Conservation (phyloP, 2,113 vertebrate species). For the Seriola rivoliana region DNA sequence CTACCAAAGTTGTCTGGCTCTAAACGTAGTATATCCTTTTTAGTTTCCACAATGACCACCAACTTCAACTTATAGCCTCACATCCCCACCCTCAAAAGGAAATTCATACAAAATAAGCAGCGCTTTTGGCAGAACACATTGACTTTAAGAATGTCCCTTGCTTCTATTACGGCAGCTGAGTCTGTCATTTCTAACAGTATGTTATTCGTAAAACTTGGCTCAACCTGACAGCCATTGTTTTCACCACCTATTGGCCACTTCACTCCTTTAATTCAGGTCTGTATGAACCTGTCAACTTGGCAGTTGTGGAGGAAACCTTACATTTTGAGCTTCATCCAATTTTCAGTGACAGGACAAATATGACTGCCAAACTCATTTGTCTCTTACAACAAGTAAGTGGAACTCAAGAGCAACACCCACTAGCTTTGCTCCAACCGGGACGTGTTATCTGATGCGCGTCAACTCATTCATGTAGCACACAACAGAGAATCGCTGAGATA, state of each 20-base stretch:
- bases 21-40: neutral
- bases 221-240: conserved; percentile 14
- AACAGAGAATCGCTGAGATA: neutral
- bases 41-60: neutral
- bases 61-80: neutral
- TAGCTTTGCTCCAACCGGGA: too few species aligned
- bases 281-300: conserved; percentile 1
- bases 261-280: neutral
- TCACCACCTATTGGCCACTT: conserved; percentile 14
- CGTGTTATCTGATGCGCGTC: neutral
- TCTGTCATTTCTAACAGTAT: neutral
- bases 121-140: neutral
- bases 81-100: neutral
- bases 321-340: conserved; percentile 3
- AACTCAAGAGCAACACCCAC: neutral
- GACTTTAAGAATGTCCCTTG: neutral
- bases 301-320: conserved; percentile 2
- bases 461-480: neutral
- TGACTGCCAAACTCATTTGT: neutral
- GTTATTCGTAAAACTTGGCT: neutral
- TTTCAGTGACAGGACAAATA: neutral
- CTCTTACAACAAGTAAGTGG: neutral
- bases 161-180: neutral
- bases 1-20: neutral
- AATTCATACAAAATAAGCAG: neutral